Base-by-base conservation (phyloP, 2,888 invertebrate species). In the Eilema griseolum region DNA sequence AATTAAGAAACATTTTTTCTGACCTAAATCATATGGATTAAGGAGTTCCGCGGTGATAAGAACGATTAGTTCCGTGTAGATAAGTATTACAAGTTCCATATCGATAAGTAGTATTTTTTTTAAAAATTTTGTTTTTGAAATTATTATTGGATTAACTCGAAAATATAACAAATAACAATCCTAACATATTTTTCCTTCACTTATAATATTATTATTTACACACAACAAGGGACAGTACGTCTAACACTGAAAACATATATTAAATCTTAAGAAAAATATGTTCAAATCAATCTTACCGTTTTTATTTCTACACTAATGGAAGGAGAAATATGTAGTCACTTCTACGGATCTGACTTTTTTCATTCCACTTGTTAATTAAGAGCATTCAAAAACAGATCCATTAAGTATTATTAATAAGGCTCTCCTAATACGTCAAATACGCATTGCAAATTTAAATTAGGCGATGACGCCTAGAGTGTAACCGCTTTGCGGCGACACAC, bases 401-500 rank as follows among this genome's bases (percentile, higher is more conserved):
- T 46, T 63, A 41, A 63, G n/a, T 67, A 52, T 61, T 61, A 46
- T 61, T 46, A 67, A 60, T 61, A 61, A 67, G 61, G 46, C 12
- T 41, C 26, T 52, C 31, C 61, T 66, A 60, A 67, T n/a, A 67
- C 31, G 26, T 61, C 26, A 67, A 61, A 59, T 61, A 67, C 56
- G 52, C 23, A 31, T 61, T 61, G 24, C 11, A 31, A n/a, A 52
- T 26, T 56, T 57, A 63, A 37, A 62, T 41, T 41, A 66, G 65
- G 65, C 52, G 28, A 57, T 56, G 46, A 63, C 59, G 62, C 41
- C 68, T 68, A 67, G 57, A 52, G 61, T 68, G 46, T 41, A 41
- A 65, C 61, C 65, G 65, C 71, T 71, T 63, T 52, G 71, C 71
- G 63, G 52, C 28, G 23, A 24, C 57, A 67, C 33, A 65, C 65